Evolutionary conservation across 2,113 vertebrate species (phyloP).

Genomic region (Antennarius striatus): DNA sequence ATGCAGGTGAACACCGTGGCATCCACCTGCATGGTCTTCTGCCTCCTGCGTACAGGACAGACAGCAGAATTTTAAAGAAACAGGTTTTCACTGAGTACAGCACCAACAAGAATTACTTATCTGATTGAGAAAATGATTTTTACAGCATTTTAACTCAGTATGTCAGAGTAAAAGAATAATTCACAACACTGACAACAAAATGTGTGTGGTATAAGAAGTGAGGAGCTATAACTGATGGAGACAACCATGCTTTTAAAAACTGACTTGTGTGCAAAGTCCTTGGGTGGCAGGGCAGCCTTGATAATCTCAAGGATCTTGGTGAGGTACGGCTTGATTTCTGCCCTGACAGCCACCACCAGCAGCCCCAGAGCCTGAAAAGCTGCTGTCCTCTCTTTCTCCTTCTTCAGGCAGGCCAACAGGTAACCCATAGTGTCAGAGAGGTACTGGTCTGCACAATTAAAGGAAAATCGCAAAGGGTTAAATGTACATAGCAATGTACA

Average conservation of each 20-base stretch:
- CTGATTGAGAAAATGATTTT: too few species aligned
- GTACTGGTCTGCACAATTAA: slow-evolving; percentile 86
- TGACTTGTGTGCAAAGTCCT: slow-evolving; percentile 99
- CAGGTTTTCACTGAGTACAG: too few species aligned
- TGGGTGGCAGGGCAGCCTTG: slow-evolving; percentile 93
- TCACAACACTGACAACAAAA: too few species aligned
- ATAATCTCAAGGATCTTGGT: slow-evolving; percentile 96
- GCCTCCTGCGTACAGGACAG: slow-evolving; percentile 81
- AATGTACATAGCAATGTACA: not conserved
- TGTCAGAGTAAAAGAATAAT: too few species aligned
- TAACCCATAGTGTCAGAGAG: slow-evolving; percentile 96
- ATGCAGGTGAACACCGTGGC: slow-evolving; percentile 98
- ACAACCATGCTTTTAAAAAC: slow-evolving; percentile 38
- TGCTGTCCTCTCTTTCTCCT: slow-evolving; percentile 94
- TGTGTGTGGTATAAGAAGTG: too few species aligned
- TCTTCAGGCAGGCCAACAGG: slow-evolving; percentile 92
- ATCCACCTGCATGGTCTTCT: slow-evolving; percentile 96
- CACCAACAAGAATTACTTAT: too few species aligned
- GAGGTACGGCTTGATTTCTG: slow-evolving; percentile 93
- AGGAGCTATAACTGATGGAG: too few species aligned
- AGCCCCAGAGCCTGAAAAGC: slow-evolving; percentile 96
- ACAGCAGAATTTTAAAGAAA: too few species aligned
- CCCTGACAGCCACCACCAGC: slow-evolving; percentile 92
- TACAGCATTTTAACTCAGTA: too few species aligned
- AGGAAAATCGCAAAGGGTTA: slow-evolving; percentile 1